Evolutionary conservation across 2,797 vertebrate genomes (phyloP).

Genomic region (Microctenopoma lineatum): DNA sequence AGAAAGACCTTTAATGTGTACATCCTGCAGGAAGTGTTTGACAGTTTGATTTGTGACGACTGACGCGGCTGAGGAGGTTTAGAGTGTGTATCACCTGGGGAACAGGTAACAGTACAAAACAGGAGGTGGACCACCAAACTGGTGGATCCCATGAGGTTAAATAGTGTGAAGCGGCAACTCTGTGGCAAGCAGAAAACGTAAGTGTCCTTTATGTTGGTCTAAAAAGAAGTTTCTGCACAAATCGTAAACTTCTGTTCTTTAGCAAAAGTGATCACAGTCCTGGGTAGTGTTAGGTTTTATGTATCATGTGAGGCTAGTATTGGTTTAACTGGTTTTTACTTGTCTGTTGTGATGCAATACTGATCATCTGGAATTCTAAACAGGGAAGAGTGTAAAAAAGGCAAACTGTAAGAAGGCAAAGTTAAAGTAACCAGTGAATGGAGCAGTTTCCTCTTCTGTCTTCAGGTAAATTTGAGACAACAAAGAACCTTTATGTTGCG

Average conservation of each 20-base stretch:
- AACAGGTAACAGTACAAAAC: not conserved
- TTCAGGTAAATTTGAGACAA: not conserved
- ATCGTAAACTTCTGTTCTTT: not conserved
- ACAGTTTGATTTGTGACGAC: too few relatives aligned
- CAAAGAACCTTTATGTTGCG: not conserved
- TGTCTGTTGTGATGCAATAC: constrained; percentile 11
- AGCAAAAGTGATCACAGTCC: not conserved
- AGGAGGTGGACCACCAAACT: too few relatives aligned
- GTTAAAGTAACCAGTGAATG: not conserved
- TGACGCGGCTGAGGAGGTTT: too few relatives aligned
- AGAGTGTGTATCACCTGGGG: not conserved
- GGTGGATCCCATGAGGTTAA: not conserved
- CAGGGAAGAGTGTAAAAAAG: not conserved
- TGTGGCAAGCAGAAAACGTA: not conserved
- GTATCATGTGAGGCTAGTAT: not conserved
- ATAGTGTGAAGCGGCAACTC: not conserved
- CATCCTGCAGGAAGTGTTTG: not conserved
- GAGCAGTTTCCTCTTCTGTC: not conserved
- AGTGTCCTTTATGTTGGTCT: not conserved
- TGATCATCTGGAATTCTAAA: constrained; percentile 1
- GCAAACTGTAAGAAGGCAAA: not conserved
- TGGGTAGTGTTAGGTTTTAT: not conserved
- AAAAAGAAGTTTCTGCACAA: not conserved
- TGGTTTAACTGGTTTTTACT: not conserved
- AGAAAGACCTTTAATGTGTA: too few relatives aligned